A percentile compares a stretch with the other conserved stretches of the same genome.
Conservation (phyloP, 2,797 vertebrate species). For the Takifugu ocellatus region DNA sequence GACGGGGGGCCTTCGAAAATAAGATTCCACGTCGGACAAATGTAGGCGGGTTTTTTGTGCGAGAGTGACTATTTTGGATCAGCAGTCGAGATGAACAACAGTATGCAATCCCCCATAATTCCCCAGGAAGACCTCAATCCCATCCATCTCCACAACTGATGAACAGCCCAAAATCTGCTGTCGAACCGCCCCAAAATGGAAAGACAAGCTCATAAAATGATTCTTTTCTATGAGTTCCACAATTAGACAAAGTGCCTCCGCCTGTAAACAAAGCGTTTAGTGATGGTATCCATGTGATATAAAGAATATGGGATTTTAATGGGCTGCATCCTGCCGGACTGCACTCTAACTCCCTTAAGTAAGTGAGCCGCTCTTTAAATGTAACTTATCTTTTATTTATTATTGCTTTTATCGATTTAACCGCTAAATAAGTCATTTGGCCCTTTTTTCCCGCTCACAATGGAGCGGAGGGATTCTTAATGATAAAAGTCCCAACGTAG, state of each 20-base stretch:
- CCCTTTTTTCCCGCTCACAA: background rate
- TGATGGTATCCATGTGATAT: slow-evolving; percentile 16
- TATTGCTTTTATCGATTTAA: background rate
- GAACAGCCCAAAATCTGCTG: too few species aligned
- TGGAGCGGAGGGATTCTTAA: slow-evolving; percentile 10
- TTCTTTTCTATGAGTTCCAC: background rate
- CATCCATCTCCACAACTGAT: too few species aligned
- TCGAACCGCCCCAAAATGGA: too few species aligned
- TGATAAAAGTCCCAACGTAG: background rate
- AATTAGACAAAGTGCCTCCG: slow-evolving; percentile 46
- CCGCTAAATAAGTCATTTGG: slow-evolving; percentile 2
- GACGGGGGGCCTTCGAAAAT: too few species aligned
- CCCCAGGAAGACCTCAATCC: too few species aligned
- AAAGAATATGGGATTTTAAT: slow-evolving; percentile 45
- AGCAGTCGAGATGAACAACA: too few species aligned
- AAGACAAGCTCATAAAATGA: too few species aligned
- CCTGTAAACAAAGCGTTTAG: slow-evolving; percentile 32
- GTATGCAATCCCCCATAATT: too few species aligned
- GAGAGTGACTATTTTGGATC: too few species aligned
- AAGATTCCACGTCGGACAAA: too few species aligned
- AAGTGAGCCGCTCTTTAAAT: background rate
- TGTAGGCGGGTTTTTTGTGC: too few species aligned
- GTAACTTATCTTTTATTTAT: background rate
- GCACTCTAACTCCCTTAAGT: slow-evolving; percentile 20
- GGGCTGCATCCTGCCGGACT: slow-evolving; percentile 6